phyloP scores from a whole-genome alignment of 2,113 vertebrate genomes.

The Gadus chalcogrammus region DNA sequence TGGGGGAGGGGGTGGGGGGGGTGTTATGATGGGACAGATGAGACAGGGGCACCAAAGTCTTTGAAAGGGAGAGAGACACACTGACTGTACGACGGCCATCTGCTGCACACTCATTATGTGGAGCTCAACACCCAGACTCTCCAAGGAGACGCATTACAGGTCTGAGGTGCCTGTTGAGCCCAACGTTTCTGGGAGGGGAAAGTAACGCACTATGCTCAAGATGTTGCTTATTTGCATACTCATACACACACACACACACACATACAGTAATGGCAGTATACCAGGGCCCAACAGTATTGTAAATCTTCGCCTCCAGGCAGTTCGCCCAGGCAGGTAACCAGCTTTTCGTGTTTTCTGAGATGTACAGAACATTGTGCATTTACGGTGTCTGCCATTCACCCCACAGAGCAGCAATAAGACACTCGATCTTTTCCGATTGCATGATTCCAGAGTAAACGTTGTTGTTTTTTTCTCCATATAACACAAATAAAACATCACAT shows the following conservation, averaged over 20 bases:
- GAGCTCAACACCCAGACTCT: constrained; percentile 23
- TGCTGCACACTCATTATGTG: constrained; percentile 43
- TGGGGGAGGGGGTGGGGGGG: background rate
- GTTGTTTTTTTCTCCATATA: constrained; percentile 18
- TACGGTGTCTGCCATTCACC: too few species aligned
- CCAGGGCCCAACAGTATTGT: background rate
- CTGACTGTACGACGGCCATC: constrained; percentile 54
- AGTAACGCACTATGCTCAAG: constrained; percentile 19
- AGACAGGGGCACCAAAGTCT: background rate
- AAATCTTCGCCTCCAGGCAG: constrained; percentile 7
- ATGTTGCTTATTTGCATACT: constrained; percentile 17
- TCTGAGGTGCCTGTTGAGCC: constrained; percentile 27
- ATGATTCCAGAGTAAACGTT: background rate
- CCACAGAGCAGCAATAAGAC: too few species aligned
- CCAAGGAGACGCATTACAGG: constrained; percentile 20
- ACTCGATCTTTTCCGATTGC: too few species aligned
- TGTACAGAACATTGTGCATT: too few species aligned
- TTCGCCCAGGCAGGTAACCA: background rate
- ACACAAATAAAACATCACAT: constrained; percentile 33
- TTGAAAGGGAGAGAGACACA: constrained; percentile 4
- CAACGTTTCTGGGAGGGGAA: constrained; percentile 12
- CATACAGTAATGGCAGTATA: constrained; percentile 6
- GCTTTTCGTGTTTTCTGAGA: background rate
- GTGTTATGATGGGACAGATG: background rate
- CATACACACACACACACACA: constrained; percentile 11